Base-by-base conservation (phyloP, 92 coral and sea anemone species). In the Palythoa grandis region DNA sequence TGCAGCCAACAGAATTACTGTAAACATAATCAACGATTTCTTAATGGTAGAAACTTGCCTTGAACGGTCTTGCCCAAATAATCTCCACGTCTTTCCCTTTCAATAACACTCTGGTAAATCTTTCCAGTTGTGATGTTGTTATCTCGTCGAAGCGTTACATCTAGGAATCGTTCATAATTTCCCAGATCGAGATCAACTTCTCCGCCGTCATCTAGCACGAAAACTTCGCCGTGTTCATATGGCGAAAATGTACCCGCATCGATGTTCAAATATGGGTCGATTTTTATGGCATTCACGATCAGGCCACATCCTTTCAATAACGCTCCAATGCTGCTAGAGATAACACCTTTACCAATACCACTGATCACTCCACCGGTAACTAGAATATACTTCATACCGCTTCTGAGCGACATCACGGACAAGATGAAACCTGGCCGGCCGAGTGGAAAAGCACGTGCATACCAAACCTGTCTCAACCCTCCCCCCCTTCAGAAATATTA, bases 221-320 rank as follows among this genome's bases (percentile, higher is more conserved):
- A 96, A 38, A 96, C 99, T 70, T 96, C 99, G 4, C 99, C 99
- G 73, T 96, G 99, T 83, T 96, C 99, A 80, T 93, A 96, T 13
- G 99, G 99, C 47, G 99, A 96, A 86, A 96, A 96, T 5, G 99
- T 96, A 3, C 99, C 99, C 40, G 99, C 99, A 79, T 96, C 99
- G 75, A 96, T 96, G 75, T 96, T 96, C 74, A 96, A 80, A 85
- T 96, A 96, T 43, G 99, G 99, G 82, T 96, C 99, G 74, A 96
- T 96, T 83, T 96, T 96, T 22, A 96, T 95, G 15, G 98, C 91
- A 63, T 96, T 96, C 10, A 79, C 84, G 71, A 79, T 79, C 69
- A 96, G 78, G 6, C 98, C 97, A 57, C 98, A 95, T 1, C 95
- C 96, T 77, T 96, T 96, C 79, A 96, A 87, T 39, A 96, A 77